Conservation (phyloP, 2,113 vertebrate species). For the Thermophis baileyi region DNA sequence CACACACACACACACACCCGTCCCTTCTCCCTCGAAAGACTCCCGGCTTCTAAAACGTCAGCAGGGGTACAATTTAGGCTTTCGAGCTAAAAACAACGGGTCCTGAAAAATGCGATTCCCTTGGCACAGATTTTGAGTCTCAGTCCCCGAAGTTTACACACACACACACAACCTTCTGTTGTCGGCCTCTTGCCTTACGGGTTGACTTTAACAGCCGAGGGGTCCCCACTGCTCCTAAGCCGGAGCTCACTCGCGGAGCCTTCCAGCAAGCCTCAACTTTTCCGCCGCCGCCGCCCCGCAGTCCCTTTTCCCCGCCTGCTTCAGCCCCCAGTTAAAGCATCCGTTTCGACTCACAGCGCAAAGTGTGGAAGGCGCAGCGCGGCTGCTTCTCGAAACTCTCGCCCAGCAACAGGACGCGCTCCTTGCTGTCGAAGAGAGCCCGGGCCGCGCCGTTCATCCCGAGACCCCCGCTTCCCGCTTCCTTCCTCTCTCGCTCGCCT, state of each 20-base stretch:
- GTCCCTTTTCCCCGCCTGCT: not conserved
- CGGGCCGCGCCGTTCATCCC: conserved; percentile 82
- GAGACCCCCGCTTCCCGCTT: not conserved
- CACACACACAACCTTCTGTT: not conserved
- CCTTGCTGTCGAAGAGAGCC: conserved; percentile 82
- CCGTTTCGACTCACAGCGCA: conserved; percentile 85
- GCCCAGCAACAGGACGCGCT: conserved; percentile 86
- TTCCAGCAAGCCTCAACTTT: not conserved
- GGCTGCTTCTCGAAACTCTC: conserved; percentile 91
- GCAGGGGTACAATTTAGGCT: not conserved
- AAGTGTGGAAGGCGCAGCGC: conserved; percentile 89
- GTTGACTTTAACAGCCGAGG: not conserved
- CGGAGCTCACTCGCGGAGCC: not conserved
- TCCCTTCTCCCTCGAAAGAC: not conserved
- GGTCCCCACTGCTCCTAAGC: not conserved
- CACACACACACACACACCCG: too few relatives aligned
- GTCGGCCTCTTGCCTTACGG: not conserved
- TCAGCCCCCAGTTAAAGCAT: not conserved
- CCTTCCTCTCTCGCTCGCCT: not conserved
- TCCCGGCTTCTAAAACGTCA: not conserved
- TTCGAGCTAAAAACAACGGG: not conserved
- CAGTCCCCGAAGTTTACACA: not conserved
- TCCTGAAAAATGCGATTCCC: not conserved
- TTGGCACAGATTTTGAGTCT: not conserved
- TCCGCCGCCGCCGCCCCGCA: not conserved